Evolutionary conservation across 2,888 invertebrate genomes (phyloP), one percentile per base, ranked within the genome.

Genomic region (Petrolisthes manimaculis): DNA sequence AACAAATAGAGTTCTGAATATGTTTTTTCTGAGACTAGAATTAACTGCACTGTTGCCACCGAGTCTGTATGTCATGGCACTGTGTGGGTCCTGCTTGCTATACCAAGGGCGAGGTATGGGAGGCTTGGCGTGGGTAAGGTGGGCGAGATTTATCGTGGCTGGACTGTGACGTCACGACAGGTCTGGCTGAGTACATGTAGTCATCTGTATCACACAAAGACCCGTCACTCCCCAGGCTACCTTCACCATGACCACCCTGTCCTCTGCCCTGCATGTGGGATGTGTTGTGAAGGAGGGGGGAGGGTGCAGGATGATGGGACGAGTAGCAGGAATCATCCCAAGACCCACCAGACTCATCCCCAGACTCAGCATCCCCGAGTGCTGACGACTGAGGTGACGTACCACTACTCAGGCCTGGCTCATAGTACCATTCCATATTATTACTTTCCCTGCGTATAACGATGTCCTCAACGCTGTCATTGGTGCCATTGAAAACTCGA

Each of bases 381-480:
- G 89, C 85, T 5, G 90, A 90, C 21, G 90, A 90, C 75, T 89
- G 84, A 6, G 90, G 90, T 18, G 90, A 90, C 51, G 86, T 84
- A 51, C 88, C 80, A 51, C 86, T 85, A 54, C 79, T 84, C 21
- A 88, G 81, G 6, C 83, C 89, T 18, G 89, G 89, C 83, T 88
- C 87, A 14, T 89, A 82, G 78, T 89, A 89, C 74, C 89, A 83
- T 21, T 89, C 87, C 53, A 89, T 85, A 54, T 88, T 89, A 21
- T 86, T 87, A 21, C 79, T 77, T 55, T 87, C 81, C 51, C 83
- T 87, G n/a, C 84, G 88, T 71, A 86, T 89, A 54, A 84, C 69
- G 74, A 61, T 69, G 51, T 83, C 54, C 24, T 71, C 74, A 53
- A 80, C 80, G 55, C 80, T 55, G 56, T 86, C 80, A 14, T 83